phyloP scores from a whole-genome alignment of 2,888 invertebrate genomes.

The Leuctra nigra region DNA sequence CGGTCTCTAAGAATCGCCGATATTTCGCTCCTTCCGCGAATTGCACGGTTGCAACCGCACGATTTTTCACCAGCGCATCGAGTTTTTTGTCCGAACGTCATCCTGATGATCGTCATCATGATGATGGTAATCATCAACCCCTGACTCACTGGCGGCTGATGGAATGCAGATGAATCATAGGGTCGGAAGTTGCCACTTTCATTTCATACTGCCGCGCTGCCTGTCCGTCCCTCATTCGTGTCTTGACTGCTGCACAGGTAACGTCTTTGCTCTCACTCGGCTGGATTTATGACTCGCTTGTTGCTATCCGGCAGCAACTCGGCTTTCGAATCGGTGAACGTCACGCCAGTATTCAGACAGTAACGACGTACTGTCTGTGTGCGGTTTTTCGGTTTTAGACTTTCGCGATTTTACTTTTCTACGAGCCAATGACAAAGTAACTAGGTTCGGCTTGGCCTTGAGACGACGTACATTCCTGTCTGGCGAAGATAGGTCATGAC shows the following conservation, averaged over 20 bases:
- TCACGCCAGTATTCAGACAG: no score
- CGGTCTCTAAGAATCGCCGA: no score
- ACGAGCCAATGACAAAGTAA: no score
- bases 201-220: not conserved
- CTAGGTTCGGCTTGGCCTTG: slow-evolving; percentile 4
- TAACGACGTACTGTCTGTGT: no score
- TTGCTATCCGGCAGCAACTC: no score
- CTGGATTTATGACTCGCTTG: no score
- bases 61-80: no score
- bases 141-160: not conserved
- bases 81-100: no score
- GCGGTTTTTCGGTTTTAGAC: no score
- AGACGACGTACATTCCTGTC: slow-evolving; percentile 7
- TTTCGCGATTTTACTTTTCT: no score
- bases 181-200: slow-evolving; percentile 5
- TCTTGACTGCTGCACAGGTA: not conserved
- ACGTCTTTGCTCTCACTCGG: not conserved
- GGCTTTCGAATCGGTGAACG: no score
- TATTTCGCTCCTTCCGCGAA: slow-evolving; percentile 4
- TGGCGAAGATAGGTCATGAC: not conserved
- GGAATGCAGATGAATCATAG: slow-evolving; percentile 6
- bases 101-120: not conserved
- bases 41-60: not conserved
- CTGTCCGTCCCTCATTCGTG: not conserved
- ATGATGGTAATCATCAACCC: not conserved